phyloP scores from a whole-genome alignment of 2,113 vertebrate species.

The Poecilia latipinna region DNA sequence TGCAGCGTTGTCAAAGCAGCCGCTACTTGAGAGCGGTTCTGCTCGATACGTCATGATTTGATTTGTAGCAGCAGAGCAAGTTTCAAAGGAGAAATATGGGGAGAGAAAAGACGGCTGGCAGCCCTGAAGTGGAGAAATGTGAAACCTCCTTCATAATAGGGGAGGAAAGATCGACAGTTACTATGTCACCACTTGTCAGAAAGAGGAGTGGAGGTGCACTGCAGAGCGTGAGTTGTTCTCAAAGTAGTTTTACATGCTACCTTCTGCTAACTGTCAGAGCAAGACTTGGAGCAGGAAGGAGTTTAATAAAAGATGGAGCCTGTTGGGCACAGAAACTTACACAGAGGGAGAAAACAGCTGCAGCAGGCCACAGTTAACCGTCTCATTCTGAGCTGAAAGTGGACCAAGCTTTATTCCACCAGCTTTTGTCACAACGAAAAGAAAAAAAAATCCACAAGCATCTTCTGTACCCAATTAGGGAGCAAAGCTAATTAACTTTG shows the following conservation, averaged over 20 bases:
- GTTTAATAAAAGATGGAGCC: constrained; percentile 47
- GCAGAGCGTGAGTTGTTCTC: constrained; percentile 64
- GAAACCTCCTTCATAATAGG: constrained; percentile 72
- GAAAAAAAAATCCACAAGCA: neutral
- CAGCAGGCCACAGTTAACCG: constrained; percentile 36
- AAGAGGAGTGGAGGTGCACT: constrained; percentile 53
- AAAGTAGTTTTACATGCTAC: constrained; percentile 68
- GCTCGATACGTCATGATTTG: constrained; percentile 66
- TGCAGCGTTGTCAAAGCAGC: constrained; percentile 60
- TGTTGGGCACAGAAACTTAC: constrained; percentile 26
- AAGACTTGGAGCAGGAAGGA: constrained; percentile 33
- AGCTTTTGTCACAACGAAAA: neutral
- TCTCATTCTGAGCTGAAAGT: constrained; percentile 15
- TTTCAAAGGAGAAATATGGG: constrained; percentile 61
- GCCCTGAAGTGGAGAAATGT: constrained; percentile 55
- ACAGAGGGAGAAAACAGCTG: constrained; percentile 19
- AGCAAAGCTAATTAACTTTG: constrained; percentile 21
- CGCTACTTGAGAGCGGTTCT: constrained; percentile 46
- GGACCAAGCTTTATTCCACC: neutral
- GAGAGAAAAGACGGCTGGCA: constrained; percentile 63
- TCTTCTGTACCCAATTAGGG: constrained; percentile 13
- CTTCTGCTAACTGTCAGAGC: constrained; percentile 59
- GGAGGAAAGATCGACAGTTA: constrained; percentile 74
- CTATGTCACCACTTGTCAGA: constrained; percentile 71
- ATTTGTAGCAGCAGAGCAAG: constrained; percentile 63